These are phyloP conservation scores for Chironomus striatipennis DNA, from an alignment of 1,140 invertebrate genomes.

Conservation along the genomic window DNA sequence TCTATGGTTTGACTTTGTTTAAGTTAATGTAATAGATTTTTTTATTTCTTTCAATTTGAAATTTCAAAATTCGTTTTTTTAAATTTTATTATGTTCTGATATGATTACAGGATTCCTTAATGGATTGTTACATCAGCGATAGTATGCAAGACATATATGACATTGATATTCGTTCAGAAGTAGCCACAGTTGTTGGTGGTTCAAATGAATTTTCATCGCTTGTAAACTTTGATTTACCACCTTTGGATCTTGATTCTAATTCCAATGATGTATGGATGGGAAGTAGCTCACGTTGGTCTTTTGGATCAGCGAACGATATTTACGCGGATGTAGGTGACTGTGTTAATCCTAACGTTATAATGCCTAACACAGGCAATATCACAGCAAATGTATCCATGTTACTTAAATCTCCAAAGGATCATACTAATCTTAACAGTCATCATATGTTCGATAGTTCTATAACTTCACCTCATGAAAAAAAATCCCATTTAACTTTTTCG, in stretches of 20 bases:
- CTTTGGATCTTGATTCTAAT: slow-evolving; percentile 55
- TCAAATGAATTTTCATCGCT: slow-evolving; percentile 48
- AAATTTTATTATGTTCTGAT: slow-evolving; percentile 24
- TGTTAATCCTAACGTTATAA: slow-evolving; percentile 70
- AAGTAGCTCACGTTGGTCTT: slow-evolving; percentile 51
- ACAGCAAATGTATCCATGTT: slow-evolving; percentile 27
- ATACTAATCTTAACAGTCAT: slow-evolving; percentile 29
- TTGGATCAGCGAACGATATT: slow-evolving; percentile 62
- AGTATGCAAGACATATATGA: slow-evolving; percentile 70
- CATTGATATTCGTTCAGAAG: slow-evolving; percentile 72
- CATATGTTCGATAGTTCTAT: slow-evolving; percentile 36
- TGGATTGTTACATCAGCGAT: slow-evolving; percentile 52
- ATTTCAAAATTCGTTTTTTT: slow-evolving; percentile 15
- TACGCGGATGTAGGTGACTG: slow-evolving; percentile 61
- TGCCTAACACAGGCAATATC: slow-evolving; percentile 41
- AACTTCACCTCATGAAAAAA: slow-evolving; percentile 46
- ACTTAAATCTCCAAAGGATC: slow-evolving; percentile 30
- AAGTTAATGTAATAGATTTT: not conserved
- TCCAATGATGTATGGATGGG: slow-evolving; percentile 45
- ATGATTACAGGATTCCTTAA: slow-evolving; percentile 42
- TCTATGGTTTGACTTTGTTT: not conserved
- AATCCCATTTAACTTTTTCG: slow-evolving; percentile 56
- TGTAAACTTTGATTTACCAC: slow-evolving; percentile 51
- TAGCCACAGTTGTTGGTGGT: slow-evolving; percentile 63
- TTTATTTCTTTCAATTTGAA: no score